Base-by-base conservation (phyloP, 2,797 vertebrate genomes). In the Tiaroga cobitis region DNA sequence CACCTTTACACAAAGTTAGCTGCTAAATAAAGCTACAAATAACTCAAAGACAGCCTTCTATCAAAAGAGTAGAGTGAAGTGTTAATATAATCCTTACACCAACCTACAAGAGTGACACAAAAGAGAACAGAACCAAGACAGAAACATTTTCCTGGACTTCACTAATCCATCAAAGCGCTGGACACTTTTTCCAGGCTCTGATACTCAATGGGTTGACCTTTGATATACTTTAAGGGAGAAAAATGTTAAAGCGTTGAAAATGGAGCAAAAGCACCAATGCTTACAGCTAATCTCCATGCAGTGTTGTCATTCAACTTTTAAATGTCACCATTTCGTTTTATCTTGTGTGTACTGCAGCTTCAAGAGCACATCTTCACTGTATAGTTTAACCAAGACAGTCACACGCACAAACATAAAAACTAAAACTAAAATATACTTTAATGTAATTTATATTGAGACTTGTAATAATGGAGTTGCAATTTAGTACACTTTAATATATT, bases 141-240 rank as follows among this genome's bases (percentile, higher is more conserved):
- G 80, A 84, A 82, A 81, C 84, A 80, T 69, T 59, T 76, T 84
- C 70, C 51, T 56, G 26, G 68, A 76, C 43, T 83, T 54, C 46
- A 68, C 82, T 86, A 87, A 89, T 89, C 86, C 79, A 86, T 85
- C 86, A 84, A 82, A 84, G 78, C 10, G 1, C 39, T 54, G 51
- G 46, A 56, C 39, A 51, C 46, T n/a, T 86, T 76, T 41, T 68
- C 63, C 80, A 76, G 29, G 65, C 84, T 24, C 51, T 61, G 41
- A 56, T 72, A 24, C 74, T 59, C 67, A 49, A 61, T 88, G 73
- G 56, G 39, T 68, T 85, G 79, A 80, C 54, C 82, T 65, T 73
- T 65, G 84, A 76, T 82, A 61, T 29, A 79, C 51, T 87, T 89
- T 84, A 86, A 84, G 29, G 73, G 49, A 39, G 34, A 81, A 81